Evolutionary conservation across 2,113 vertebrate genomes (phyloP).

Genomic region (Pagrus major): DNA sequence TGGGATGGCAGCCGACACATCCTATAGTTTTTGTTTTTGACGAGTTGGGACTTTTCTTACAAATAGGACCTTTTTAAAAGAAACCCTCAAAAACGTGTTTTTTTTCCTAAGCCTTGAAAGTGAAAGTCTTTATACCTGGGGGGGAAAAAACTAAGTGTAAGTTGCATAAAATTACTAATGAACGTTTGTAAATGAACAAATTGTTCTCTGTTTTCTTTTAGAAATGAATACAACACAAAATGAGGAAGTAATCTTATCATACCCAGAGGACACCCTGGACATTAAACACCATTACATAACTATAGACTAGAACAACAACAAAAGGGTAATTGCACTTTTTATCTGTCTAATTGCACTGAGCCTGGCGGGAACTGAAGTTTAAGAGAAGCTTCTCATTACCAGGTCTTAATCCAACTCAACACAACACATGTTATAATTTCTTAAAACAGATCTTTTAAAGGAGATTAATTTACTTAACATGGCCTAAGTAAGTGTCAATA

Average conservation of each 20-base stretch:
- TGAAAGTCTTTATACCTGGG: constrained; percentile 35
- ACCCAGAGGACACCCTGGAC: constrained; percentile 76
- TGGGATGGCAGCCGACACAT: no score
- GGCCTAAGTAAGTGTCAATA: no score
- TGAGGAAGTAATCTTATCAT: constrained; percentile 58
- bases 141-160: constrained; percentile 62
- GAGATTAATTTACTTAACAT: no score
- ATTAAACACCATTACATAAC: constrained; percentile 70
- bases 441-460: no score
- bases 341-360: constrained; percentile 81
- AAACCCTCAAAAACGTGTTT: no score
- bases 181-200: constrained; percentile 57
- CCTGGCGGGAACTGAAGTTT: constrained; percentile 54
- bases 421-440: no score
- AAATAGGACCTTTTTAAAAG: no score
- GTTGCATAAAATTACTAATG: constrained; percentile 78
- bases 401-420: constrained; percentile 66
- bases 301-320: constrained; percentile 73
- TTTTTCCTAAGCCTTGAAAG: no score
- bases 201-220: constrained; percentile 37
- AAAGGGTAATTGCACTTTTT: constrained; percentile 90
- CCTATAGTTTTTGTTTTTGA: no score
- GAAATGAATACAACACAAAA: constrained; percentile 78
- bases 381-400: constrained; percentile 45
- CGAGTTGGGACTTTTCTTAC: no score